Percentiles rank a stretch among this genome's conserved stretches.
phyloP scores from a whole-genome alignment of 2,888 invertebrate species.

The Tetragonisca angustula region DNA sequence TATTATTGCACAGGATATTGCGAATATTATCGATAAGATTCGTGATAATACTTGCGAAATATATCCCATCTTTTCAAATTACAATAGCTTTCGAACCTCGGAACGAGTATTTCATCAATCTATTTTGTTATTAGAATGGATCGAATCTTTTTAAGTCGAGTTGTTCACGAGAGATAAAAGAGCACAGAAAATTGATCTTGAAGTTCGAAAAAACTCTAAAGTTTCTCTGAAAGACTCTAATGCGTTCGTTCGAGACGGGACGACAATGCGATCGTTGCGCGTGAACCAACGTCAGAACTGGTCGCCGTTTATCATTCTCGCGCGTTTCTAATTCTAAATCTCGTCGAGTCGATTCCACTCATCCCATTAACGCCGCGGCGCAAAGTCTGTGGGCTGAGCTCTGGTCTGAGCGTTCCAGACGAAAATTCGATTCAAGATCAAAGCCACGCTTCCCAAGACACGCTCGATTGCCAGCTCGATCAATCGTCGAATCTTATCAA shows the following conservation, averaged over 20 bases:
- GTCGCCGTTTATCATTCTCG: not conserved
- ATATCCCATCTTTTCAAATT: too few species aligned
- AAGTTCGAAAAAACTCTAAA: not conserved
- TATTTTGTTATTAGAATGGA: too few species aligned
- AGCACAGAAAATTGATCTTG: too few species aligned
- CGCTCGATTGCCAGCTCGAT: not conserved
- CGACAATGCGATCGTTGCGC: not conserved
- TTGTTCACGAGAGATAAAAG: too few species aligned
- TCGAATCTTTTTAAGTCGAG: too few species aligned
- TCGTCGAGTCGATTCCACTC: not conserved
- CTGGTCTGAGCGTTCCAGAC: not conserved
- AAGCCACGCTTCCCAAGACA: slow-evolving; percentile 20
- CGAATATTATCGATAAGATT: too few species aligned
- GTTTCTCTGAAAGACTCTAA: not conserved
- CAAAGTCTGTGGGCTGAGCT: not conserved
- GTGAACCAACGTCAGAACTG: not conserved
- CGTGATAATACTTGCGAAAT: too few species aligned
- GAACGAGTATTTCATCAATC: too few species aligned
- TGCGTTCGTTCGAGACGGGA: not conserved
- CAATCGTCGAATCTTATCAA: slow-evolving; percentile 21
- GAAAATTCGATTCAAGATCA: slow-evolving; percentile 26
- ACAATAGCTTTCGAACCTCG: too few species aligned
- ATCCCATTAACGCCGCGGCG: not conserved
- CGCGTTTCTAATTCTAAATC: not conserved
- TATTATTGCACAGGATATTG: too few species aligned